phyloP scores from a whole-genome alignment of 1,140 invertebrate genomes.

The Aculops lycopersici region DNA sequence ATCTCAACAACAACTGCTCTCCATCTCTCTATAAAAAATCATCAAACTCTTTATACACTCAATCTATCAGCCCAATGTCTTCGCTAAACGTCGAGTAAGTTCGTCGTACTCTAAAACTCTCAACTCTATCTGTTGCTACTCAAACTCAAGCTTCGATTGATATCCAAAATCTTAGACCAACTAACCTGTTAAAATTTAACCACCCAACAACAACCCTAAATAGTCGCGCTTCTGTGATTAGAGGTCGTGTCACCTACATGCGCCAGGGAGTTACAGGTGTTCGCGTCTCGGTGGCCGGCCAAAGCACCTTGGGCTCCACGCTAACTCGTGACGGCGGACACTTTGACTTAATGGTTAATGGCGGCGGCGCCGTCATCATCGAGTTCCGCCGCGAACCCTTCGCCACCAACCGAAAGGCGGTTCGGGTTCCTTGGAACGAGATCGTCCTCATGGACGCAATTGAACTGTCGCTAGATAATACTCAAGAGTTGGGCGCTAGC shows the following conservation, averaged over 20 bases:
- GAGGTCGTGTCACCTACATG: slow-evolving; percentile 69
- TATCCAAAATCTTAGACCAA: no score
- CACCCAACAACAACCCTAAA: no score
- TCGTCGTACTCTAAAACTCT: neutral
- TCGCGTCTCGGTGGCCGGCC: slow-evolving; percentile 65
- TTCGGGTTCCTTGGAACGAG: slow-evolving; percentile 78
- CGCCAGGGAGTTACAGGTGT: slow-evolving; percentile 80
- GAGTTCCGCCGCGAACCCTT: slow-evolving; percentile 81
- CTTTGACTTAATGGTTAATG: slow-evolving; percentile 93
- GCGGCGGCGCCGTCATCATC: slow-evolving; percentile 80
- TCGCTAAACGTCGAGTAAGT: neutral
- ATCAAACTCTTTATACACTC: neutral
- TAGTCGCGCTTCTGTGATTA: slow-evolving; percentile 89
- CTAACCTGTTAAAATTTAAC: no score
- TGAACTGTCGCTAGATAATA: slow-evolving; percentile 35
- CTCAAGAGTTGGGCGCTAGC: no score
- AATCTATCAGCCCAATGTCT: neutral
- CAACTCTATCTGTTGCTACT: slow-evolving; percentile 1
- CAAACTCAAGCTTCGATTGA: no score
- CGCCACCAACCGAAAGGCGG: slow-evolving; percentile 30
- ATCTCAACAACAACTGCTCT: slow-evolving; percentile 1
- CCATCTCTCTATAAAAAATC: neutral
- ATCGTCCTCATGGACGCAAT: slow-evolving; percentile 53
- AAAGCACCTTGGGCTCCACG: slow-evolving; percentile 78
- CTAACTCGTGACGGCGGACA: slow-evolving; percentile 16